Evolutionary conservation across 35 echinoderm and acorn worm genomes (phyloP), one percentile per base, ranked within the genome.

Genomic region (Apostichopus parvimensis): DNA sequence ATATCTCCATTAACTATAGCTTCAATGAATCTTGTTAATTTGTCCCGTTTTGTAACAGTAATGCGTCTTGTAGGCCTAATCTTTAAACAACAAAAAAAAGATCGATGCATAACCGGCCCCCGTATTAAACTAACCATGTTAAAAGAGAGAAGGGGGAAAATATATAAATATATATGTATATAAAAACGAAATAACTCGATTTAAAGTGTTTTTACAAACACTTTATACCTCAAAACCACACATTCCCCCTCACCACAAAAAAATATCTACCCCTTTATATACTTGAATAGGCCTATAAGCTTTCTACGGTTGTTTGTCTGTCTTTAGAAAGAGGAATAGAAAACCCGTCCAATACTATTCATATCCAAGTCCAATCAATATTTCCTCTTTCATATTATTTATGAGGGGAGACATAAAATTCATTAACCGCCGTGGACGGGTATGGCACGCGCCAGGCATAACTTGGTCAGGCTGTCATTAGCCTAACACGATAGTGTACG

Each of bases 351-450:
- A 64, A 26, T 25, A 15, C 57, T 88, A 58, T 34, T 68, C 25
- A 59, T 87, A 62, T 58, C 18, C 21, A 58, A 84, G 86, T 73
- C 86, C 53, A 72, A 88, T 88, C 86, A 88, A 88, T 88, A 88
- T 71, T 73, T 71, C 23, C 8, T 25, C 86, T 72, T 26, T 82
- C n/a, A 15, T 6, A 15, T 8, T 24, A 15, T 21, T 17, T 66
- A 53, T 82, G 58, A 84, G 55, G 9, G 53, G 81, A 56, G 72
- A 88, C 34, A 34, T 12, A 64, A 88, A 88, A 88, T 88, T 88
- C 86, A 88, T 88, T 75, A 88, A 88, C 86, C 86, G 52, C 15
- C 12, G 13, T 45, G n/a, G n/a, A 88, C n/a, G 86, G 57, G 20
- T 65, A 23, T 20, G 86, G 64, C 86, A 88, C 86, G 64, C 86